Base-by-base conservation (phyloP, 2,113 vertebrate species). In the Rousettus leschenaultii region DNA sequence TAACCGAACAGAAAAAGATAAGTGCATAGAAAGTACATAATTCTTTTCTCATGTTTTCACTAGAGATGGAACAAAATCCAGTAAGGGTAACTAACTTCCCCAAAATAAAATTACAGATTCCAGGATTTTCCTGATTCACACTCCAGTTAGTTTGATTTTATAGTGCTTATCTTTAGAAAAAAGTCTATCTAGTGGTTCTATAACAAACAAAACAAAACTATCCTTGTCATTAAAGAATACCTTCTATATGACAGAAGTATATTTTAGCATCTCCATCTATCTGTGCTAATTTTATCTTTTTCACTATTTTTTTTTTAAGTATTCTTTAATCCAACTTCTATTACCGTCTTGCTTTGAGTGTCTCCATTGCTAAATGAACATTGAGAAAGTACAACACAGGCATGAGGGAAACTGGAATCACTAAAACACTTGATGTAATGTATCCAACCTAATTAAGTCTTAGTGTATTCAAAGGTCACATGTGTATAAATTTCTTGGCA, bases 381-480 rank as follows among this genome's bases (percentile, higher is more conserved):
- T 7, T 84, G 82, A 53, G 14, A 71, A 82, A 40, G 9, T 28
- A 12, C 4, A 82, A 15, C 5, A 10, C 5, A 55, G 12, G 6
- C 2, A 35, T 24, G 35, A 24, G 5, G 51, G 26, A 63, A 43
- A 5, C 6, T 0, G 1, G 66, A 28, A 38, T 57, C 28, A 43
- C n/a, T 13, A 13, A 38, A 38, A 26, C 8, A 5, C 9, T 24
- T 78, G 6, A 9, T 45, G 66, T 40, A 15, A 61, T 40, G 5
- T 16, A 0, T 18, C 14, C 3, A 35, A 7, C 13, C 38, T 59
- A 24, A 35, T 19, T 30, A 63, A 68, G 57, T 63, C 13, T 30
- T 22, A 15, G 0, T 16, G 12, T 3, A 13, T 51, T 70, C 18
- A 45, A 40, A 84, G 28, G 3, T 7, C 5, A 4, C 38, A 0